A percentile compares a stretch with the other conserved stretches of the same genome.
Conservation (phyloP, 2,888 invertebrate species). For the Apamea epomidion region DNA sequence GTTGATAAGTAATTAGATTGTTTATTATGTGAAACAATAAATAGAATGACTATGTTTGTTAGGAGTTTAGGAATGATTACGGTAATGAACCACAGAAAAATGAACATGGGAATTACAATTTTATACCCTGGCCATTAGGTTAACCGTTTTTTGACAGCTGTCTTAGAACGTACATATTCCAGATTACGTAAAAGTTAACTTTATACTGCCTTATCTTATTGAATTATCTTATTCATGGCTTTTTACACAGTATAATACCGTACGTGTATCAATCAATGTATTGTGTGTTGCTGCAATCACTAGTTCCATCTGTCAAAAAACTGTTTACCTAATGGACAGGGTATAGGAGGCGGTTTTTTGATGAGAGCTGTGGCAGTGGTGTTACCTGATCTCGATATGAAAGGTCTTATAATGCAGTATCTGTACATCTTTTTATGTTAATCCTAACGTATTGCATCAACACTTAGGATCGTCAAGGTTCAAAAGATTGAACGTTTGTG, state of each 20-base stretch:
- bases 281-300: too few relatives aligned
- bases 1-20: conserved; percentile 55
- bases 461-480: not conserved
- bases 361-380: not conserved
- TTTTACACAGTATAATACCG: too few relatives aligned
- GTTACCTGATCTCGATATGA: not conserved
- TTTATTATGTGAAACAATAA: conserved; percentile 44
- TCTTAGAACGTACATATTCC: too few relatives aligned
- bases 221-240: too few relatives aligned
- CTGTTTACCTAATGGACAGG: too few relatives aligned
- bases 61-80: not conserved
- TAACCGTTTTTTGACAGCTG: too few relatives aligned
- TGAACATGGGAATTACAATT: not conserved
- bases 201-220: too few relatives aligned
- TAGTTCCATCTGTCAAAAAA: too few relatives aligned
- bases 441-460: not conserved
- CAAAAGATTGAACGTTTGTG: not conserved
- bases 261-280: too few relatives aligned
- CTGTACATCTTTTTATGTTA: not conserved
- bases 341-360: not conserved
- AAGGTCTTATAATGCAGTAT: not conserved
- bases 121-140: too few relatives aligned
- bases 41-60: conserved; percentile 22
- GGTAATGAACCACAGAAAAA: not conserved
- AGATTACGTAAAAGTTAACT: too few relatives aligned